Percentiles rank a stretch among this genome's conserved stretches.
Evolutionary conservation across 2,888 invertebrate genomes (phyloP).

Genomic region (Erebia ligea): DNA sequence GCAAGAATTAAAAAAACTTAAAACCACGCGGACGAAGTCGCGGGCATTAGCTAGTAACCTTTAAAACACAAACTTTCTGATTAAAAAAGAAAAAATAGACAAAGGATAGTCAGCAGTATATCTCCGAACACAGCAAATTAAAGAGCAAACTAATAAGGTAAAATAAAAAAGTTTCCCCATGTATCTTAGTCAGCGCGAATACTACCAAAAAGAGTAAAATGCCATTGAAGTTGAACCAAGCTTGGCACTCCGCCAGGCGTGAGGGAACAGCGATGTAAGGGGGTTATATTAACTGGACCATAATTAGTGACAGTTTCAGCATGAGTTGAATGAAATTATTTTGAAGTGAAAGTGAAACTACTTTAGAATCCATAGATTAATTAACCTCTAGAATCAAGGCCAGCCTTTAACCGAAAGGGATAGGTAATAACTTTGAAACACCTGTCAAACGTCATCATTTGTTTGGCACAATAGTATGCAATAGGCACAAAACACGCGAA

Average conservation of each 20-base stretch:
- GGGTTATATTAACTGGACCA: background rate
- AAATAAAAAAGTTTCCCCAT: conserved; percentile 11
- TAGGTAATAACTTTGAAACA: too few relatives aligned
- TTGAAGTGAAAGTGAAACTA: too few relatives aligned
- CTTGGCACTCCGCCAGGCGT: conserved; percentile 13
- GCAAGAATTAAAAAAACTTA: too few relatives aligned
- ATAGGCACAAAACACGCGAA: too few relatives aligned
- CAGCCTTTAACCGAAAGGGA: too few relatives aligned
- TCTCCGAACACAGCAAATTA: background rate
- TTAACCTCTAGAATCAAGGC: too few relatives aligned
- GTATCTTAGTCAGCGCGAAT: conserved; percentile 15
- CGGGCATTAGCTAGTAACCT: too few relatives aligned
- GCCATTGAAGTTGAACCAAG: background rate
- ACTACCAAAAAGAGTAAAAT: conserved; percentile 16
- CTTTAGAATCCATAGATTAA: too few relatives aligned
- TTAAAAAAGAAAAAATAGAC: background rate
- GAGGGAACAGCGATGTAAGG: background rate
- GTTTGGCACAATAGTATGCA: too few relatives aligned
- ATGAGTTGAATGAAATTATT: conserved; percentile 1
- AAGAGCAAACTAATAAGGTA: conserved; percentile 15
- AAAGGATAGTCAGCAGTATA: background rate
- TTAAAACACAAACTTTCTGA: background rate
- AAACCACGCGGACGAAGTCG: too few relatives aligned
- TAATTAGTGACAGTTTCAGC: conserved; percentile 7
- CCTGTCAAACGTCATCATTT: too few relatives aligned